These are phyloP conservation scores for Addax nasomaculatus DNA, from an alignment of 2,113 vertebrate genomes.

Conservation along the genomic window DNA sequence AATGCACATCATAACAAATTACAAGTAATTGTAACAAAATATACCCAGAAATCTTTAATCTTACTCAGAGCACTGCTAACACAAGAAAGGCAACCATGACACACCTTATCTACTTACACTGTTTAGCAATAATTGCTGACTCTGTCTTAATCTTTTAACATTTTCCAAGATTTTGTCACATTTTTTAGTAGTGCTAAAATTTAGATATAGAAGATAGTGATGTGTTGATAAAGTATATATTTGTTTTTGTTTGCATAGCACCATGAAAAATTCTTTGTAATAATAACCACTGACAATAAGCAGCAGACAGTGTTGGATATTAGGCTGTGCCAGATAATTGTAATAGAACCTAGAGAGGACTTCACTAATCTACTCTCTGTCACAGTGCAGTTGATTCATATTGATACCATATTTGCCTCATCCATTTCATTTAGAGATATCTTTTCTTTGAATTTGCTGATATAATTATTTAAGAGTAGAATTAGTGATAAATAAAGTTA, in stretches of 20 bases:
- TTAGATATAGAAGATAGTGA: constrained; percentile 31
- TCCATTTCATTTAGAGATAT: background rate
- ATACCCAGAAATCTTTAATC: background rate
- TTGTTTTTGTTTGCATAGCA: background rate
- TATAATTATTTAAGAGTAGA: background rate
- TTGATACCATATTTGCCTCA: background rate
- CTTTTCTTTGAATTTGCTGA: background rate
- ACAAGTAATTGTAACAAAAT: background rate
- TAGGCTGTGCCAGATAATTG: background rate
- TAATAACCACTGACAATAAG: background rate
- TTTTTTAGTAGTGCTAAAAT: constrained; percentile 49
- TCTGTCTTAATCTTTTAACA: background rate
- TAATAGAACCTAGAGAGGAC: background rate
- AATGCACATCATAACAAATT: background rate
- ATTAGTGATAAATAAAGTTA: background rate
- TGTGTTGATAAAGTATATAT: background rate
- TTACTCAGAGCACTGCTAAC: background rate
- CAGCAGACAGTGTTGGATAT: background rate
- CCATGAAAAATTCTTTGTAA: background rate
- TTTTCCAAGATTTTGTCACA: constrained; percentile 34
- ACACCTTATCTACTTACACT: background rate
- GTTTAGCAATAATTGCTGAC: constrained; percentile 1
- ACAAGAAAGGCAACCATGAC: background rate
- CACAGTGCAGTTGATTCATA: background rate
- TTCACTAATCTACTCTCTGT: background rate